phyloP scores from a whole-genome alignment of 2,113 vertebrate genomes.

The Melanerpes aurifrons region DNA sequence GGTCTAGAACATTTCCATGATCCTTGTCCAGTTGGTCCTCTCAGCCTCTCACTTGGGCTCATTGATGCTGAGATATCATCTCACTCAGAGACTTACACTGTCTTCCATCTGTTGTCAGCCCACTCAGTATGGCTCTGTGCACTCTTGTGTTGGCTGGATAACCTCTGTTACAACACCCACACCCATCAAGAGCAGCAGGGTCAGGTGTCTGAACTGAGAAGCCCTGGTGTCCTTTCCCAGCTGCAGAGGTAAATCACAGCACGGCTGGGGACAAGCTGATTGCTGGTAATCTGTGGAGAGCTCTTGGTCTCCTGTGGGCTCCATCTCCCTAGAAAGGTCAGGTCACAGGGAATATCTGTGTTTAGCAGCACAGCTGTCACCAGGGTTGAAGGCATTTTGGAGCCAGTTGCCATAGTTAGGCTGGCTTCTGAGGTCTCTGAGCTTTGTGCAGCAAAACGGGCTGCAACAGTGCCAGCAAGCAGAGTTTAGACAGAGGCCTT shows the following conservation, averaged over 20 bases:
- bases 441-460: not conserved
- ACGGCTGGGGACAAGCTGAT: accelerated
- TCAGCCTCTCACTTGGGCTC: not conserved
- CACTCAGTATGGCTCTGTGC: not conserved
- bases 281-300: not conserved
- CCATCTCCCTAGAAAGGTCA: accelerated
- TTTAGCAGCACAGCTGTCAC: not conserved
- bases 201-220: not conserved
- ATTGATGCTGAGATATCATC: not conserved
- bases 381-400: not conserved
- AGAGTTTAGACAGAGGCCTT: accelerated
- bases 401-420: not conserved
- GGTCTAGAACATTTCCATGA: not conserved
- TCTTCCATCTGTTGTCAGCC: not conserved
- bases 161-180: not conserved
- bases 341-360: not conserved
- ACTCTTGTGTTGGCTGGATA: not conserved
- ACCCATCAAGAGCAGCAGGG: accelerated
- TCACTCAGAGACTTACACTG: accelerated
- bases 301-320: not conserved
- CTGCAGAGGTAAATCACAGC: not conserved
- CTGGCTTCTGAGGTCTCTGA: not conserved
- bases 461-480: not conserved
- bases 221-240: not conserved
- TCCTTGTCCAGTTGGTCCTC: not conserved